Conservation (phyloP, 2,113 vertebrate genomes). For the Calonectris borealis region DNA sequence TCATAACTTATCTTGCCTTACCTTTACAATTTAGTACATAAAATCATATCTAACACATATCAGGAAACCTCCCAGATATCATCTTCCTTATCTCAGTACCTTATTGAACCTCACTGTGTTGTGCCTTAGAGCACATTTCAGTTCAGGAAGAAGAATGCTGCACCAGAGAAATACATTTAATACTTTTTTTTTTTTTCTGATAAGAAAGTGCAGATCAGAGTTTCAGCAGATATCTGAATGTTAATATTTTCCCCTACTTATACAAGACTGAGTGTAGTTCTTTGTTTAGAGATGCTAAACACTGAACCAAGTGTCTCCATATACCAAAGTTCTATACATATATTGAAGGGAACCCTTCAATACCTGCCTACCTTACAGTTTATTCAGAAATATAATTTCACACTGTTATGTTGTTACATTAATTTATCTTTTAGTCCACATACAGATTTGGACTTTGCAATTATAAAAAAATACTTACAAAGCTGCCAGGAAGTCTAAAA, state of each 20-base stretch:
- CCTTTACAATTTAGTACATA: not conserved
- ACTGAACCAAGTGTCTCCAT: not conserved
- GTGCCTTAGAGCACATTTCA: not conserved
- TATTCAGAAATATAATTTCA: not conserved
- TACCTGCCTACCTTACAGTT: not conserved
- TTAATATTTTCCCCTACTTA: not conserved
- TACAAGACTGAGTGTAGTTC: not conserved
- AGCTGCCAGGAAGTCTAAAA: not conserved
- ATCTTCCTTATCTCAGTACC: not conserved
- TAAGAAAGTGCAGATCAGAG: not conserved
- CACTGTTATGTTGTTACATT: not conserved
- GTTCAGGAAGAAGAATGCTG: not conserved
- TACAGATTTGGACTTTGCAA: not conserved
- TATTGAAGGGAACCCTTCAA: not conserved
- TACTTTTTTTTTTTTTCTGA: not conserved
- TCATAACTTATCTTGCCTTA: not conserved
- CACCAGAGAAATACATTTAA: not conserved
- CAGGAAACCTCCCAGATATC: not conserved
- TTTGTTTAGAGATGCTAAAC: not conserved
- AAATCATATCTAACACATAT: not conserved
- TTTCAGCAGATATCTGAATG: not conserved
- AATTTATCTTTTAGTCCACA: not conserved
- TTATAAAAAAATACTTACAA: not conserved
- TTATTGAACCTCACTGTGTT: not conserved
- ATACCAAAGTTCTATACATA: not conserved